Evolutionary conservation across 92 coral and sea anemone genomes (phyloP).

Genomic region (Umimayanthus chanpuru): DNA sequence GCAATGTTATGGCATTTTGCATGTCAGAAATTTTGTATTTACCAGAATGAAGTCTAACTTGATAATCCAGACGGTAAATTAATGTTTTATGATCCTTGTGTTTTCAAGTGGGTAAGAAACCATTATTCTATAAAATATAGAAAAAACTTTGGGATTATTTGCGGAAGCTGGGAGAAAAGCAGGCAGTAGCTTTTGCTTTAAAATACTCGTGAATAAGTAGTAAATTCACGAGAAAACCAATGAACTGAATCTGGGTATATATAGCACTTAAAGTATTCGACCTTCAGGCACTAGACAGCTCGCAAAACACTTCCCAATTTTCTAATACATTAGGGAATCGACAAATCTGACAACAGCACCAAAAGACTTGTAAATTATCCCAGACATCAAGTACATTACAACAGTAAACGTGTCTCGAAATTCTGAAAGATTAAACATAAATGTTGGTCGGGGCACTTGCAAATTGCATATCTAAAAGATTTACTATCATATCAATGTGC

Average conservation of each 20-base stretch:
- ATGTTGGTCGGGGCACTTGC: not conserved
- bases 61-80: not conserved
- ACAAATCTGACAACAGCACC: not conserved
- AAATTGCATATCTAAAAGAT: not conserved
- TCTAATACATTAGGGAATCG: not conserved
- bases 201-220: not conserved
- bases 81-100: constrained; percentile 1
- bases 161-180: not conserved
- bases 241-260: not conserved
- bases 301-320: not conserved
- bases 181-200: not conserved
- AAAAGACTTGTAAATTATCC: not conserved
- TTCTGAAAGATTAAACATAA: not conserved
- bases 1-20: not conserved
- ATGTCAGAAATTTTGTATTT: not conserved
- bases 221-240: not conserved
- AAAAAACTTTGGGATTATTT: too few relatives aligned
- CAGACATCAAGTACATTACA: not conserved
- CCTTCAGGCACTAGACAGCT: not conserved
- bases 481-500: not conserved
- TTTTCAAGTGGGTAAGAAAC: constrained; percentile 1
- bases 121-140: not conserved
- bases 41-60: not conserved
- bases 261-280: not conserved
- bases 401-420: not conserved